phyloP scores from a whole-genome alignment of 1,140 invertebrate species.

The Phymorhynchus buccinoides region DNA sequence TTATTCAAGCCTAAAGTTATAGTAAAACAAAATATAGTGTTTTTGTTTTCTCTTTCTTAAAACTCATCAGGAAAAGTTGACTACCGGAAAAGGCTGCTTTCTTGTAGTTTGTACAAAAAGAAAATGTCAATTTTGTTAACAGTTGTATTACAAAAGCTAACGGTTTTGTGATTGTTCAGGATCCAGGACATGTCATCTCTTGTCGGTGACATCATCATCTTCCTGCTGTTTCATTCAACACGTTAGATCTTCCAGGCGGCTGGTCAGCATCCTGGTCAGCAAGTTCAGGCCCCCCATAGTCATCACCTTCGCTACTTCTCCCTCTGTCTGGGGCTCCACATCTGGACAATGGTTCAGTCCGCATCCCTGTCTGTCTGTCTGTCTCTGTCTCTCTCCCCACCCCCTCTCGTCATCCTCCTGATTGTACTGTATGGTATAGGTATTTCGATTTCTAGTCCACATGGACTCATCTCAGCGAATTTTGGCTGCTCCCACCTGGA shows the following conservation, averaged over 20 bases:
- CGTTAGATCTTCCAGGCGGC: conserved; percentile 77
- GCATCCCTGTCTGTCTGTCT: neutral
- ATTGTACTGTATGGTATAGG: neutral
- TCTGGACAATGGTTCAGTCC: conserved; percentile 74
- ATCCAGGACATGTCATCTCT: conserved; percentile 76
- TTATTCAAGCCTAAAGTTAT: too few species aligned
- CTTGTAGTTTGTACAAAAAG: too few species aligned
- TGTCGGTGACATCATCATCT: conserved; percentile 75
- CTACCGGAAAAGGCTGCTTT: too few species aligned
- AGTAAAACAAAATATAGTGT: too few species aligned
- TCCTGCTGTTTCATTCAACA: conserved; percentile 77
- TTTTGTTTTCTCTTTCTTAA: too few species aligned
- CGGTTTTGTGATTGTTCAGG: conserved; percentile 61
- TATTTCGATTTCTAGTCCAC: neutral
- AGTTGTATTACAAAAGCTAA: too few species aligned
- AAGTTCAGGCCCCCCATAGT: conserved; percentile 74
- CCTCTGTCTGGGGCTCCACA: conserved; percentile 74
- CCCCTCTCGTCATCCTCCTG: neutral
- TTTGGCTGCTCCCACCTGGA: too few species aligned
- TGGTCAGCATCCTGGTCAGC: conserved; percentile 74
- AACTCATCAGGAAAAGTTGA: too few species aligned
- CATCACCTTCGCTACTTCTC: conserved; percentile 73
- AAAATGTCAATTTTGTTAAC: too few species aligned
- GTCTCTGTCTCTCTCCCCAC: neutral
- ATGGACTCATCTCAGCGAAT: neutral